Conservation (phyloP, 2,888 invertebrate species). For the Amphipoea lucens region DNA sequence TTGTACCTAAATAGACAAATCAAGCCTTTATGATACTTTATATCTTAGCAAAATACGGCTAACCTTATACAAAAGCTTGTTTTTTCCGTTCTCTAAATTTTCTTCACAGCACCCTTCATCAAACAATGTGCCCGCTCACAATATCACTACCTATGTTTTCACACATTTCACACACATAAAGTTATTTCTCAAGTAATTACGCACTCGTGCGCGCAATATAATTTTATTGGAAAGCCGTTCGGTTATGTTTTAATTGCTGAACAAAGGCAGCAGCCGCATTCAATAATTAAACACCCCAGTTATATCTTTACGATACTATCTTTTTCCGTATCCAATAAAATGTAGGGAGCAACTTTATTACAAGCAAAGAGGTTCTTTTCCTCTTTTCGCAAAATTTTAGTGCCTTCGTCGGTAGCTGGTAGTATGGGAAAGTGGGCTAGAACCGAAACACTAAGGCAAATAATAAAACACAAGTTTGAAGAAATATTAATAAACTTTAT, state of each 20-base stretch:
- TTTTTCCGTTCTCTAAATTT: not conserved
- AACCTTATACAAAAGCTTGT: not conserved
- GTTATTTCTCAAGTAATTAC: slow-evolving; percentile 56
- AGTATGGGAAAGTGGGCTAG: not conserved
- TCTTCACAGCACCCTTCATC: no score
- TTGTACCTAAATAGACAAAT: not conserved
- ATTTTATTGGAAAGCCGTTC: slow-evolving; percentile 63
- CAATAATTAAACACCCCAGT: slow-evolving; percentile 44
- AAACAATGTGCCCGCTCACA: not conserved
- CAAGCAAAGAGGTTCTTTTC: not conserved
- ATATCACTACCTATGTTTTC: slow-evolving; percentile 45
- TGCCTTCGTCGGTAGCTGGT: not conserved
- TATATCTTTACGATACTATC: slow-evolving; percentile 22
- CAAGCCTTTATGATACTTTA: not conserved
- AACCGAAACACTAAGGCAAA: not conserved
- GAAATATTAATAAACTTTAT: not conserved
- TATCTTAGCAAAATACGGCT: not conserved
- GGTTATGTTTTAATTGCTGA: slow-evolving; percentile 60
- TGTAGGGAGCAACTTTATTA: slow-evolving; percentile 1
- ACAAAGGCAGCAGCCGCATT: slow-evolving; percentile 46
- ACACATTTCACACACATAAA: slow-evolving; percentile 36
- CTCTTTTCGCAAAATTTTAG: not conserved
- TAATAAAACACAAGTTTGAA: not conserved
- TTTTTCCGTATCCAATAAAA: slow-evolving; percentile 23
- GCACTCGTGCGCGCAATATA: slow-evolving; percentile 56